Base-by-base conservation (phyloP, 1,140 invertebrate genomes). In the Pseudomyrmex pallidus region DNA sequence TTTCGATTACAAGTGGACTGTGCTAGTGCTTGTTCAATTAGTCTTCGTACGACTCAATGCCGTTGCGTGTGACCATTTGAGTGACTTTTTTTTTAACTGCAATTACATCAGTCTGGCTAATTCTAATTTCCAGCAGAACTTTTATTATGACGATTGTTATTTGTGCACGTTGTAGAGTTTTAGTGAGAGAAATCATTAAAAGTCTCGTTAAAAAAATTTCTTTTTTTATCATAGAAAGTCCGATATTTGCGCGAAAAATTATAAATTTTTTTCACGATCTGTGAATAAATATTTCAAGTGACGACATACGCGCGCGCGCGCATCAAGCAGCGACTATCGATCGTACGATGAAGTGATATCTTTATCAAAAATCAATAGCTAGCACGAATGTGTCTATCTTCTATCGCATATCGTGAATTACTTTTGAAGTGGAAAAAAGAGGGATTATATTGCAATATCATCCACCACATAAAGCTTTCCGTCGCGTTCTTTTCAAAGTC, bases 1-100 rank as follows among this genome's bases (percentile, higher is more conserved):
- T 74, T 63, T 52, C 76, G 63, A 86, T 86, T 86, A 83, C 59
- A 83, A 68, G 54, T 59, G 48, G 66, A 56, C 20, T 9, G 20
- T 61, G 25, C 52, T 63, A 50, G 52, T 72, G 59, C 25, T 73
- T 64, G 57, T 83, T 66, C 80, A 46, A 83, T 86, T 63, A 61
- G 68, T 70, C 70, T 84, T 4, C 15, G 3, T 52, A 17, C 54
- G 50, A 85, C 70, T 85, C 63, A 76, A 85, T 66, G 64, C 35
- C 35, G 35, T 0, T 0, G 46, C 9, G 15, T 0, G 20, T 9
- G 1, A 7, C 12, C 25, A 48, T 17, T 76, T 72, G 2, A 86
- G 20, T 10, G n/a, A 20, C 59, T 48, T 68, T 82, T 74, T 64
- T 50, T 74, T 82, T 74, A 52, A 15, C 15, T 35, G 35, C 35